phyloP scores from a whole-genome alignment of 1,140 invertebrate genomes.

The Hycleus phaleratus region DNA sequence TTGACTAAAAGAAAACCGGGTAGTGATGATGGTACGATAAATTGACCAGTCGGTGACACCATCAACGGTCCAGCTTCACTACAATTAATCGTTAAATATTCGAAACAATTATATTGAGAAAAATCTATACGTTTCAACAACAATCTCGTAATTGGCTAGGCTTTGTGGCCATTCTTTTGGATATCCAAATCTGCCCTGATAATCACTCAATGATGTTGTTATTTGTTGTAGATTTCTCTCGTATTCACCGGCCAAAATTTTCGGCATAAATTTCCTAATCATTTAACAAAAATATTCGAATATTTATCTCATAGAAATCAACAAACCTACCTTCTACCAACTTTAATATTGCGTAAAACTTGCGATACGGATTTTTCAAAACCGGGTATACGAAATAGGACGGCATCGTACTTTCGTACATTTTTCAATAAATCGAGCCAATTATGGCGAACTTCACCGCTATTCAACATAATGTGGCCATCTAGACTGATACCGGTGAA shows the following conservation, averaged over 20 bases:
- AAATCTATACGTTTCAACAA: conserved; percentile 71
- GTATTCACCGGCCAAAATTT: conserved; percentile 74
- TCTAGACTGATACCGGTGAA: conserved; percentile 83
- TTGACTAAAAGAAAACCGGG: conserved; percentile 75
- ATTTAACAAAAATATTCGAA: conserved; percentile 1
- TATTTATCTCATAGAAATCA: not conserved
- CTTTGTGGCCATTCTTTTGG: conserved; percentile 63
- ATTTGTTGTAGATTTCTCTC: conserved; percentile 72
- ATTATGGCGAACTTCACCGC: conserved; percentile 82
- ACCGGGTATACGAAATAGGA: conserved; percentile 64
- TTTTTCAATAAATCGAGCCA: conserved; percentile 88
- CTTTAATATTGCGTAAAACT: conserved; percentile 71
- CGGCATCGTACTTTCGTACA: conserved; percentile 64
- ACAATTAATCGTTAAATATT: conserved; percentile 30
- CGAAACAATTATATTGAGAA: not conserved
- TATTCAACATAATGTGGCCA: conserved; percentile 80
- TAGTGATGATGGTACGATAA: conserved; percentile 84
- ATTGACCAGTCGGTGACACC: conserved; percentile 88
- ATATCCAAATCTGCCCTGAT: conserved; percentile 58
- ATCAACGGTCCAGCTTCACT: conserved; percentile 85
- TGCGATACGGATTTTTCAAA: conserved; percentile 78
- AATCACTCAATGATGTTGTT: conserved; percentile 75
- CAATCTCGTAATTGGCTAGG: conserved; percentile 69
- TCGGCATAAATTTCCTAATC: conserved; percentile 81
- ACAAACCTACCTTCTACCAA: conserved; percentile 61